Percentiles rank a stretch among this genome's conserved stretches.
These are phyloP conservation scores for Chiloscyllium punctatum DNA, from an alignment of 2,797 vertebrate species.

Conservation along the genomic window DNA sequence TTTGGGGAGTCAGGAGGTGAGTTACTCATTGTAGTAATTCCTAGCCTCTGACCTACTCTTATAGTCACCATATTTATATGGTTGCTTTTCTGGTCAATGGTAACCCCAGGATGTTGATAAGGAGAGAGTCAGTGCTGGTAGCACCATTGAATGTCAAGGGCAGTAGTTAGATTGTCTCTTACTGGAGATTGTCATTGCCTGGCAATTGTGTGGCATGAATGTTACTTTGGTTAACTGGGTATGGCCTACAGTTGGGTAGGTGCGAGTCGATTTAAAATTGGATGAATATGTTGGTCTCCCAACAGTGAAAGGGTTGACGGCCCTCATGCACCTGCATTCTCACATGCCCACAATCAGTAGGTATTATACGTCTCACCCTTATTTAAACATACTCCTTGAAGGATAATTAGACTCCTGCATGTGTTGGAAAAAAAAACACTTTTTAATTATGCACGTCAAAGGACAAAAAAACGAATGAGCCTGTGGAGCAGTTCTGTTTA, in stretches of 20 bases:
- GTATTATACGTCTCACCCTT: neutral
- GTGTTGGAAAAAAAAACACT: neutral
- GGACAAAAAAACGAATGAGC: neutral
- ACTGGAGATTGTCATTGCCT: too few relatives aligned
- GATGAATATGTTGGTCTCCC: too few relatives aligned
- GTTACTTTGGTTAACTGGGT: neutral
- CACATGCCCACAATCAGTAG: neutral
- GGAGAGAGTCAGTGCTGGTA: too few relatives aligned
- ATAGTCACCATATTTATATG: too few relatives aligned
- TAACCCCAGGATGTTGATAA: too few relatives aligned
- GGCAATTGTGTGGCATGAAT: too few relatives aligned
- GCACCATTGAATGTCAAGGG: too few relatives aligned
- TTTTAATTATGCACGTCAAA: neutral
- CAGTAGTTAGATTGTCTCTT: too few relatives aligned
- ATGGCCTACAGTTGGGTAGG: neutral
- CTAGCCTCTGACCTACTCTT: too few relatives aligned
- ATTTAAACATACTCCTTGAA: neutral
- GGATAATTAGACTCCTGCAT: neutral
- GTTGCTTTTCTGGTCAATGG: too few relatives aligned
- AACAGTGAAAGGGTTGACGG: neutral
- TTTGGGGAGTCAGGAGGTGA: too few relatives aligned
- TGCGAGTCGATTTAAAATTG: neutral
- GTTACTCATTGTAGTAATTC: too few relatives aligned
- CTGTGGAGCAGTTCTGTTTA: neutral
- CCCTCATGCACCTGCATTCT: neutral